phyloP scores from a whole-genome alignment of 1,140 invertebrate species.

The Oreohelix idahoensis region DNA sequence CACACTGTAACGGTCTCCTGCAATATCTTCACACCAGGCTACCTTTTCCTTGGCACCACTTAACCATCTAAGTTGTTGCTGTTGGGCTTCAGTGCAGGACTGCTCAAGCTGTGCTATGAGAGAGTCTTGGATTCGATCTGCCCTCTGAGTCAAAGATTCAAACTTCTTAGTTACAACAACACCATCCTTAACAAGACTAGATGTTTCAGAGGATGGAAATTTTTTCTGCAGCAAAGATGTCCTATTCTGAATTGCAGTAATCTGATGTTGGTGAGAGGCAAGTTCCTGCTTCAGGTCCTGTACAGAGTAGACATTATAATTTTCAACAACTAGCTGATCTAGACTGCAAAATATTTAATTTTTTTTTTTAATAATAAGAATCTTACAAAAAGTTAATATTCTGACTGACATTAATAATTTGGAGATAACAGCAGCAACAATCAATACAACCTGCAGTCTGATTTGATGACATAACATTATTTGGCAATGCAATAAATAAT shows the following conservation, averaged over 20 bases:
- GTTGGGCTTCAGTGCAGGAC: constrained; percentile 88
- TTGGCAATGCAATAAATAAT: too few relatives aligned
- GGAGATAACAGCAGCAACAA: too few relatives aligned
- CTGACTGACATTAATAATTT: too few relatives aligned
- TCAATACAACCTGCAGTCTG: too few relatives aligned
- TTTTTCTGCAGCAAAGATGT: constrained; percentile 81
- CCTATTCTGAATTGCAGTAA: constrained; percentile 80
- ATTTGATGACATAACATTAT: too few relatives aligned
- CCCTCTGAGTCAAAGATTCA: constrained; percentile 79
- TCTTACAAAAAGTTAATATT: too few relatives aligned
- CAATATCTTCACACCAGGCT: constrained; percentile 90
- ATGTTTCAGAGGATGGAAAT: constrained; percentile 66
- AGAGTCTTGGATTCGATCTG: constrained; percentile 80
- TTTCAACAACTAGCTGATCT: too few relatives aligned
- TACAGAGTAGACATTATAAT: constrained; percentile 4
- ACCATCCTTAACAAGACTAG: constrained; percentile 67
- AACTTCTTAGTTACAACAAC: constrained; percentile 76
- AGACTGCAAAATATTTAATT: too few relatives aligned
- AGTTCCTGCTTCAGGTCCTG: constrained; percentile 77
- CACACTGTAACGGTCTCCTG: constrained; percentile 91
- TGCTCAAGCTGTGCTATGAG: constrained; percentile 88
- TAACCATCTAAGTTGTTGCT: constrained; percentile 85
- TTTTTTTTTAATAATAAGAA: too few relatives aligned
- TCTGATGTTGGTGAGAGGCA: constrained; percentile 76
- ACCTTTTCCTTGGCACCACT: constrained; percentile 88